Conservation (phyloP, 2,797 vertebrate species). For the Novumbra hubbsi region DNA sequence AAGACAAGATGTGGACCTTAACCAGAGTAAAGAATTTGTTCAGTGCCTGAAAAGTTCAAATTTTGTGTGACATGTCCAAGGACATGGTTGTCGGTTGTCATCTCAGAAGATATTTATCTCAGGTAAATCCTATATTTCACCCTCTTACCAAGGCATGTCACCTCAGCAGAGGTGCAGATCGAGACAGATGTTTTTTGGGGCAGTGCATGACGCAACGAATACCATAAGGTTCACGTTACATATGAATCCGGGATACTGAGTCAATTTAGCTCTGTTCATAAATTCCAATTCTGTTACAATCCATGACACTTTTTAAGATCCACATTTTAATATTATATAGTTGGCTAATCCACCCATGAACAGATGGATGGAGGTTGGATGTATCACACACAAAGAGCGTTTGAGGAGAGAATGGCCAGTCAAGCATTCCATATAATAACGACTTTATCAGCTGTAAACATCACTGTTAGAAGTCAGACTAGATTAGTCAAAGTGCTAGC, state of each 20-base stretch:
- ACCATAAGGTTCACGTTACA: not conserved
- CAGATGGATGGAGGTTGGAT: not conserved
- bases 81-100: not conserved
- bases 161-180: not conserved
- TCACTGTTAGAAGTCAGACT: not conserved
- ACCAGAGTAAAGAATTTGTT: not conserved
- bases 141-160: not conserved
- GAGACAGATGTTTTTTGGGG: not conserved
- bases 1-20: not conserved
- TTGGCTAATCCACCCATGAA: not conserved
- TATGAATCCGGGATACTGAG: not conserved
- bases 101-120: not conserved
- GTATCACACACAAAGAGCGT: not conserved
- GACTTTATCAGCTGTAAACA: not conserved
- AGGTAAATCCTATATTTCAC: not conserved
- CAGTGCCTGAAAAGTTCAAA: not conserved
- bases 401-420: not conserved
- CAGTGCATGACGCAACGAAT: not conserved
- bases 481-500: not conserved
- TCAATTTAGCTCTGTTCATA: not conserved
- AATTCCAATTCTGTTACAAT: not conserved
- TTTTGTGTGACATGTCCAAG: not conserved
- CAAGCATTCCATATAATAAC: not conserved
- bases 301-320: not conserved
- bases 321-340: not conserved